Evolutionary conservation across 2,113 vertebrate genomes (phyloP).

Genomic region (Heteronetta atricapilla): DNA sequence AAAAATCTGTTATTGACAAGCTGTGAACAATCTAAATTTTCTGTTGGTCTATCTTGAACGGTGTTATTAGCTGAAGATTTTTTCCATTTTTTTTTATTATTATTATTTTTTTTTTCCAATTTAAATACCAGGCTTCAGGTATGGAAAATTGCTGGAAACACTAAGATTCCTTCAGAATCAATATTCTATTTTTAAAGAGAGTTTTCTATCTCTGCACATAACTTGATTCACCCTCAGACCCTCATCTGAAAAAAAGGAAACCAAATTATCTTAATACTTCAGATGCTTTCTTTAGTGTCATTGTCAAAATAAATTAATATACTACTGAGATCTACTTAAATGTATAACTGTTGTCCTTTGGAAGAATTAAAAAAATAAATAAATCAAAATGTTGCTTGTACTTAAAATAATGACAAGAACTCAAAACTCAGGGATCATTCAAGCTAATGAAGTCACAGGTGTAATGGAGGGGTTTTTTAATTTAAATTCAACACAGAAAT

Average conservation of each 20-base stretch:
- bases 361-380: neutral
- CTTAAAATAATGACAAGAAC: neutral
- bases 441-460: neutral
- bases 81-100: neutral
- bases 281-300: neutral
- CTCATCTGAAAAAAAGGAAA: neutral
- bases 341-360: neutral
- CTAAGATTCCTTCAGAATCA: neutral
- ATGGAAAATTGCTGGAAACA: neutral
- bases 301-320: neutral
- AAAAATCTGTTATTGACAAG: neutral
- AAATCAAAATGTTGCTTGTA: neutral
- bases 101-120: neutral
- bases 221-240: neutral
- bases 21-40: accelerated
- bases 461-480: neutral
- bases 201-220: neutral
- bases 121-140: neutral
- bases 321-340: neutral
- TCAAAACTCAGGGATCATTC: neutral
- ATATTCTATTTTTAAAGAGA: neutral
- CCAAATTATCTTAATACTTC: neutral
- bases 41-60: neutral
- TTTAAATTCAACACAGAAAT: neutral
- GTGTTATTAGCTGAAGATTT: neutral